Evolutionary conservation across 2,888 invertebrate species (phyloP), one percentile per base, ranked within the genome.

Genomic region (Choristoneura rosaceana): DNA sequence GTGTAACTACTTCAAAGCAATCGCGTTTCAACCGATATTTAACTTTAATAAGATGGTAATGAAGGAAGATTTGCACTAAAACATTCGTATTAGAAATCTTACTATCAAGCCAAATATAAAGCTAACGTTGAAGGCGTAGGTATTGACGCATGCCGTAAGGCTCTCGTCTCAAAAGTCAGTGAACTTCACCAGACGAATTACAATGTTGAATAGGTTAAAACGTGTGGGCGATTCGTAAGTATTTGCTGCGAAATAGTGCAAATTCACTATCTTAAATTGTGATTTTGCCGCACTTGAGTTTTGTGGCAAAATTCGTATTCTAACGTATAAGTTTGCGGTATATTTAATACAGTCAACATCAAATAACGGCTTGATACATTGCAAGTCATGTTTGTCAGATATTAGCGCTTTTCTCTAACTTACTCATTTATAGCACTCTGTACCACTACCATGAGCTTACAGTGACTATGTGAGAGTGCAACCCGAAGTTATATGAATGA

Each of bases 181-280:
- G 62, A 62, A 62, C 62, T 62, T 62, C 3, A 12, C 14, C 12
- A 25, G 25, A 45, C 43, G 25, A 62, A 45, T 62, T 25, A 14
- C 9, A 52, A 52, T 14, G 17, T 25, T 55, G 10, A 55, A 43
- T 43, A 43, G 17, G 38, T 38, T 9, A 17, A 9, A 8, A 15
- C 17, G 60, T 2, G 15, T 41, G 60, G 38, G 15, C 17, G 17
- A 8, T 8, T 52, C 2, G 2, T 8, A 2, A 52, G 14, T 52
- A n/a, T 52, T 17, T 9, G 15, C 50, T 52, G 34, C 3, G 34
- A 0, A n/a, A 59, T 34, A 9, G 4, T 47, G 47, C 47, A 47
- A 47, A 47, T 47, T n/a, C n/a, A 47, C n/a, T n/a, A 47, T n/a
- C 47, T 47, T 5, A 47, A 47, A 5, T 47, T 47, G n/a, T 4